Evolutionary conservation across 2,888 invertebrate species (phyloP).

Genomic region (Sepiola atlantica): DNA sequence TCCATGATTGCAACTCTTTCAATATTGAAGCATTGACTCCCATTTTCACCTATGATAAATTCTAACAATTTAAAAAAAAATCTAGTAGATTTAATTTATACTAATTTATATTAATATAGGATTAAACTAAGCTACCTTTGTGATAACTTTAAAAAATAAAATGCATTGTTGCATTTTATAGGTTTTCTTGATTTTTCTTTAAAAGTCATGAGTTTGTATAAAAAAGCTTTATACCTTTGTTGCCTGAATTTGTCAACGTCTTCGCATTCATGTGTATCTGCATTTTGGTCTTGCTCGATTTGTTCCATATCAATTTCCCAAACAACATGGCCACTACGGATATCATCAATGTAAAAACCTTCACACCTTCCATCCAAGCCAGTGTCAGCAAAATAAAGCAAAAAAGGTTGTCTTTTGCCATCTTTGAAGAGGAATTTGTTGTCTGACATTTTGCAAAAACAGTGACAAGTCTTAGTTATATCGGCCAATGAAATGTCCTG

Average conservation of each 20-base stretch:
- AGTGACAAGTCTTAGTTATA: conserved; percentile 32
- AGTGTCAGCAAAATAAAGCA: conserved; percentile 32
- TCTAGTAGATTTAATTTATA: not conserved
- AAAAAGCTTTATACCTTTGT: conserved; percentile 32
- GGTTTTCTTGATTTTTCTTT: not conserved
- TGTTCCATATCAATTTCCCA: conserved; percentile 32
- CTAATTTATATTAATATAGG: not conserved
- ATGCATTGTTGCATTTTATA: not conserved
- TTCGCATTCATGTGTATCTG: conserved; percentile 32
- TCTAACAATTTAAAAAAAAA: not conserved
- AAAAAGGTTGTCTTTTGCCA: conserved; percentile 32
- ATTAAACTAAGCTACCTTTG: not conserved
- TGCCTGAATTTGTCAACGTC: conserved; percentile 12
- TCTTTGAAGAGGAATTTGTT: conserved; percentile 22
- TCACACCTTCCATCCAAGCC: conserved; percentile 32
- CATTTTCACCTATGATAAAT: not conserved
- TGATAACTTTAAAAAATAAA: not conserved
- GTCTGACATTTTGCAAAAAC: conserved; percentile 24
- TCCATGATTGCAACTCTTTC: not conserved
- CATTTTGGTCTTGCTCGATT: conserved; percentile 32
- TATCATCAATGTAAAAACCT: conserved; percentile 32
- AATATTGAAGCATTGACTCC: not conserved
- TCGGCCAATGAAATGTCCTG: conserved; percentile 1
- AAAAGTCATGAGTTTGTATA: not conserved
- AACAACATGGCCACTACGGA: conserved; percentile 14